These are phyloP conservation scores for Pogonophryne albipinna DNA, from an alignment of 2,797 vertebrate species.

Conservation along the genomic window DNA sequence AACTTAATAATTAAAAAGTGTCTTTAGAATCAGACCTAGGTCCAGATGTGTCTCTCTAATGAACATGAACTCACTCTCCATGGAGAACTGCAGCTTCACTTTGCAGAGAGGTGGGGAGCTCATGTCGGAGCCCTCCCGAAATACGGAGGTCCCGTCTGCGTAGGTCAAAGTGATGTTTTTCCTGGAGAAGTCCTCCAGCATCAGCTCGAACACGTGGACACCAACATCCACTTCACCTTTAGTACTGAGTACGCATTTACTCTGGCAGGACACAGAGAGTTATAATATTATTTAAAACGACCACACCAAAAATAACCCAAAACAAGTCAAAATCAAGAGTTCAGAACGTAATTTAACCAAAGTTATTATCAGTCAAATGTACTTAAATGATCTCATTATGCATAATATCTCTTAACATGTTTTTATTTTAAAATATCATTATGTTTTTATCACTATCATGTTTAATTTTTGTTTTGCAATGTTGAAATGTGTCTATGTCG, in stretches of 20 bases:
- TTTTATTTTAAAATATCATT: no score
- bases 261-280: constrained; percentile 33
- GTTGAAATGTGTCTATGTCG: no score
- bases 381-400: no score
- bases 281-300: no score
- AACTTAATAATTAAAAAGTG: no score
- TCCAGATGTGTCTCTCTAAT: neutral
- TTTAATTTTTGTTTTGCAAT: no score
- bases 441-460: no score
- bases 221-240: constrained; percentile 15
- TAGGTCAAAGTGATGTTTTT: constrained; percentile 66
- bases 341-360: neutral
- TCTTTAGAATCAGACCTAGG: no score
- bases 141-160: neutral
- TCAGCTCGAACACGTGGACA: constrained; percentile 71
- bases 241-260: constrained; percentile 47
- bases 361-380: neutral
- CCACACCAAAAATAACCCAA: no score
- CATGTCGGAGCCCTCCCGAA: neutral
- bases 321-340: no score
- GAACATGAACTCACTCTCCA: constrained; percentile 69
- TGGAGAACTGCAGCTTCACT: constrained; percentile 74
- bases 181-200: constrained; percentile 69
- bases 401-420: no score
- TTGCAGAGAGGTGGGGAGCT: constrained; percentile 62